Base-by-base conservation (phyloP, 2,113 vertebrate genomes). In the Callionymus lyra region DNA sequence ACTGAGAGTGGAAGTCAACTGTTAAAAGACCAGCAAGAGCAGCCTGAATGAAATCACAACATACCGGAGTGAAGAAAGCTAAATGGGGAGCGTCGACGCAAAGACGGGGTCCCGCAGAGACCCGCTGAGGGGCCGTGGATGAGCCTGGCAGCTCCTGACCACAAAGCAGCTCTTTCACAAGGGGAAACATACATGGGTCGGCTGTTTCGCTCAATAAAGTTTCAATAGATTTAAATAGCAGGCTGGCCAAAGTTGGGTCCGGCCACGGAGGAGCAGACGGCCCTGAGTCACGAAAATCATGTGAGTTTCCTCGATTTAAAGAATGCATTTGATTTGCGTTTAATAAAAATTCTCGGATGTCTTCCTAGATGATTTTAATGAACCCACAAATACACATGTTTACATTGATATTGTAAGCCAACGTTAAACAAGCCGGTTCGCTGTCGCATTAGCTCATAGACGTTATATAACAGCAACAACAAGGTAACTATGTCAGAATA, bases 41-140 rank as follows among this genome's bases (percentile, higher is more conserved):
- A 89, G 87, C 78, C 86, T 89, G 85, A 88, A 79, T 89, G 91
- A 89, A 95, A 94, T 92, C 91, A 93, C 88, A 93, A 92, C 90
- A 91, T 74, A 73, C 54, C 43, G 16, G 56, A 70, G 74, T 68
- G 66, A 79, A 76, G 77, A 56, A 67, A 61, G 44, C 46, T 35
- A 40, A 44, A 44, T 2, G 63, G 15, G 32, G 34, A 42, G 37
- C 16, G 53, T 48, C 45, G 43, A 11, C 32, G 45, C 46, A 42
- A 46, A 50, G 53, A 45, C 37, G 40, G 38, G 27, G 47, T 65
- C 68, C 64, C 56, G n/a, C 44, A 8, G 50, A 72, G 63, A 68
- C 68, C 32, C 50, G 63, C 51, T 41, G 49, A 70, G 62, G 70
- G 61, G 49, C 63, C 50, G 53, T 59, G 49, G 53, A 80, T 70